Base-by-base conservation (phyloP, 2,113 vertebrate genomes). In the Aegithalos caudatus region DNA sequence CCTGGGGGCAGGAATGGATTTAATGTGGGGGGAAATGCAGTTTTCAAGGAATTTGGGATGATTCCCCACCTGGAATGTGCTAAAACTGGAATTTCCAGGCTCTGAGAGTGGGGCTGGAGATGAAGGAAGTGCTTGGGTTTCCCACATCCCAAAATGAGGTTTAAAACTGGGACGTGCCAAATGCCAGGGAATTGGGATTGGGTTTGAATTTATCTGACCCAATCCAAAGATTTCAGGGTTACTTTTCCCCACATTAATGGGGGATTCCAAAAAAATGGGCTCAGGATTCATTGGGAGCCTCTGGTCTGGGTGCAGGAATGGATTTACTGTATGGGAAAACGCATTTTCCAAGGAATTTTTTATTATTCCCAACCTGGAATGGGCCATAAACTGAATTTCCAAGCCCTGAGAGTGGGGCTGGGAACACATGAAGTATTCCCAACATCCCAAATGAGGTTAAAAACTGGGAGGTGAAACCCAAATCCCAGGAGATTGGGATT, bases 191-290 rank as follows among this genome's bases (percentile, higher is more conserved):
- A n/a, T 9, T 42, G 11, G 25, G 4, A 14, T 58, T 61, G 16
- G 2, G 27, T 76, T 65, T 16, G 14, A 40, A 20, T 60, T 62
- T 48, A 62, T 21, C 31, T 20, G 45, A 45, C 35, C 40, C 50
- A 40, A 3, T 28, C 13, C 2, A 2, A 24, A 62, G 33, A 44
- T 79, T 58, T 40, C 15, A 9, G 65, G 12, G 7, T 19, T 44
- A 1, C 24, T 80, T 81, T 62, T 37, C 6, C 0, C 28, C 45
- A 27, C 0, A 0, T 1, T 44, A 64, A 13, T 51, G 50, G 19
- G 8, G 9, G 42, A 28, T 74, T 17, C 2, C 2, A 20, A 53
- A 76, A 76, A 45, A 45, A 21, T 10, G 18, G 27, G 58, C 51
- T 84, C 11, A 8, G 82, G 56, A 40, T 94, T 94, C 70, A 53